Conservation (phyloP, 2,888 invertebrate genomes). For the Drosophila kuntzei region DNA sequence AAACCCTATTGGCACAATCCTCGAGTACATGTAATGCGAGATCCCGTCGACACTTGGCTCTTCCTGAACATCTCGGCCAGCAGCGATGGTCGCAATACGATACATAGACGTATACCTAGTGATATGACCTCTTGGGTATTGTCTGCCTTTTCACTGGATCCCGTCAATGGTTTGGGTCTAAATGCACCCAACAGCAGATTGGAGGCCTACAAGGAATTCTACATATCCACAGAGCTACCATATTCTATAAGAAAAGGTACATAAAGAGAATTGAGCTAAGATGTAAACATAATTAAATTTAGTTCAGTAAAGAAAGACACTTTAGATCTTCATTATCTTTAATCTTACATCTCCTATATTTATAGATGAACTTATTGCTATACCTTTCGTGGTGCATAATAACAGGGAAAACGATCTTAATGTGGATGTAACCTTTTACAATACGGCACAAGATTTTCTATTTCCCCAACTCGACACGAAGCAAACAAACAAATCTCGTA, state of each 20-base stretch:
- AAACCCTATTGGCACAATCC: constrained; percentile 92
- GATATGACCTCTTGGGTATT: constrained; percentile 94
- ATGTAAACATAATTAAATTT: too few relatives aligned
- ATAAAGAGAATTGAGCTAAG: too few relatives aligned
- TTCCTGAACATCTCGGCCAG: constrained; percentile 93
- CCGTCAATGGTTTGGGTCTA: constrained; percentile 91
- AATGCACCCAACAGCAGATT: constrained; percentile 89
- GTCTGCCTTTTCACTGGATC: constrained; percentile 93
- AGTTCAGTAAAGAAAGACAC: neutral
- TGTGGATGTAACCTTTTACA: constrained; percentile 94
- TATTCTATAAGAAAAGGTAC: constrained; percentile 91
- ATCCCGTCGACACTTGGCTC: constrained; percentile 92
- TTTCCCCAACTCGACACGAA: constrained; percentile 92
- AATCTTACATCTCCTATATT: neutral
- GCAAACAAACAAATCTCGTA: constrained; percentile 90
- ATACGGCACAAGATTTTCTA: constrained; percentile 92
- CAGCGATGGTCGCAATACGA: constrained; percentile 87
- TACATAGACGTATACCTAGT: constrained; percentile 90
- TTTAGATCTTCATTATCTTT: neutral
- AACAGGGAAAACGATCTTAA: constrained; percentile 91
- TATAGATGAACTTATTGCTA: constrained; percentile 94
- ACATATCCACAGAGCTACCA: constrained; percentile 94
- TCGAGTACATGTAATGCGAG: constrained; percentile 91
- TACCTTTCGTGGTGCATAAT: constrained; percentile 95
- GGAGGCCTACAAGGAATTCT: constrained; percentile 93